Base-by-base conservation (phyloP, 2,888 invertebrate genomes). In the Parnassius mnemosyne region DNA sequence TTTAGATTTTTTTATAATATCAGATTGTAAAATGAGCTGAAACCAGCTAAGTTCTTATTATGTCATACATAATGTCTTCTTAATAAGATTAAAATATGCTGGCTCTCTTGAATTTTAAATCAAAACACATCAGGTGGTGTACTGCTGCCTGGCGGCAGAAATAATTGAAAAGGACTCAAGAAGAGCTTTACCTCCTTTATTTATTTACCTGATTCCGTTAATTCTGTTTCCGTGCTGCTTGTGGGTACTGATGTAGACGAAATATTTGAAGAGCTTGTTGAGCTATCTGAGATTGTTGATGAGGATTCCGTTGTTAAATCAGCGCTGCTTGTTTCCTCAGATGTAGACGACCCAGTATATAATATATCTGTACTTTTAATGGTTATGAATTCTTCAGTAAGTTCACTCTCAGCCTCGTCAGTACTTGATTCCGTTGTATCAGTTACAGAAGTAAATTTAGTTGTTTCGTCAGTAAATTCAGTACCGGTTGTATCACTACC, bases 361-460 rank as follows among this genome's bases (percentile, higher is more conserved):
- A 49, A 46, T 46, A 55, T 11, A 12, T 46, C 12, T 12, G 43
- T 50, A 25, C 16, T 61, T 42, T 42, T 43, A 1, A 61, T 49
- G 1, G 57, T 12, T 25, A 61, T 61, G 16, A 53, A 61, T 57
- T 61, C 61, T 25, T 47, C 54, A 53, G 41, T 57, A 3, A 56
- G 46, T 20, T 61, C 61, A 11, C 41, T 53, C n/a, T 53, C 51
- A 16, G 54, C 43, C 1, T 56, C 55, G 13, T 60, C 57, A 50
- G 63, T 64, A 20, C 61, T 61, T 44, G 68, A 20, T n/a, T 60
- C 55, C 12, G 61, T 49, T 25, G 57, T 57, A n/a, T 67, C 62
- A 10, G 64, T 66, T 10, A 64, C 49, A 1, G 54, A 49, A 25
- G 65, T 61, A 41, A 61, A 54, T 13, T 44, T 61, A 34, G 59